Conservation (phyloP, 2,797 vertebrate species). For the Syndactyla subalaris region DNA sequence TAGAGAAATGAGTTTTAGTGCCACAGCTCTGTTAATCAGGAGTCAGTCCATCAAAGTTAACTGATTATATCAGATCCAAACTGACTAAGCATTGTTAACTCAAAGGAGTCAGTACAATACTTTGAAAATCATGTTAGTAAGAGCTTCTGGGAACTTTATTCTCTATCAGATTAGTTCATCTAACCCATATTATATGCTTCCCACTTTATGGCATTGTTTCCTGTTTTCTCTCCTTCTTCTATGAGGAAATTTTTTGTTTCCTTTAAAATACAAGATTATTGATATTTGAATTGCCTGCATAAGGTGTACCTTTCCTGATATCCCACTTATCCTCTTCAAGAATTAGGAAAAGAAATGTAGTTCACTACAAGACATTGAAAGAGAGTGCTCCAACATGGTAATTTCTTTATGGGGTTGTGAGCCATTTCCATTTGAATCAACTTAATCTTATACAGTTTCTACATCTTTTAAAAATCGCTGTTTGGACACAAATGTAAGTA, state of each 20-base stretch:
- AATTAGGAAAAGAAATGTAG: background rate
- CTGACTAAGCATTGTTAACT: background rate
- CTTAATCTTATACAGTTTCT: background rate
- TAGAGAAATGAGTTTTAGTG: background rate
- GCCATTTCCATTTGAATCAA: background rate
- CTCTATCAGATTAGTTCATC: background rate
- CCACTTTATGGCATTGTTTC: background rate
- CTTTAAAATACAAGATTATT: background rate
- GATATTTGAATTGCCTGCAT: background rate
- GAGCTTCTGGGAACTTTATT: background rate
- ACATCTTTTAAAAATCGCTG: background rate
- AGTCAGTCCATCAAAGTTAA: background rate
- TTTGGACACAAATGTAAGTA: constrained; percentile 21
- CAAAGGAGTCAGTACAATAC: background rate
- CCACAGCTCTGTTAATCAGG: background rate
- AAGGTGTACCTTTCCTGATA: background rate
- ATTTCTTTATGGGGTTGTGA: background rate
- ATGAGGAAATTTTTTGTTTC: background rate
- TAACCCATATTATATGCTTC: background rate
- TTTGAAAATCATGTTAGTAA: background rate
- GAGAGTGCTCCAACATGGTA: background rate
- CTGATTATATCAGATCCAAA: background rate
- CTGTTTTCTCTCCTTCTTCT: background rate
- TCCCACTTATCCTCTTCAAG: background rate
- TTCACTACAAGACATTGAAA: background rate